These are phyloP conservation scores for Astropecten irregularis DNA, from an alignment of 53 echinoderm and acorn worm species.

Conservation along the genomic window DNA sequence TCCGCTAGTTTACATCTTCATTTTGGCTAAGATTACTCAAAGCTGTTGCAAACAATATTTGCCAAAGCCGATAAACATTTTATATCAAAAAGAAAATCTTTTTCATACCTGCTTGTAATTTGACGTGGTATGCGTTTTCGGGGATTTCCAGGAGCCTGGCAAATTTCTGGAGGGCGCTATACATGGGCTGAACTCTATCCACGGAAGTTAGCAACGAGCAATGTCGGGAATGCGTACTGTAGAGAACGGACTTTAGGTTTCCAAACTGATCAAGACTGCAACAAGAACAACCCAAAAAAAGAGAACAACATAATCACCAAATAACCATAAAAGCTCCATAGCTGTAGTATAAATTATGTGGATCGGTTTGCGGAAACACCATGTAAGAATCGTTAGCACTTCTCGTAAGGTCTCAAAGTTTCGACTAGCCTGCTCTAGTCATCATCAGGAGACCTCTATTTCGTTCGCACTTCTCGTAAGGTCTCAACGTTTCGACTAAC, in stretches of 20 bases:
- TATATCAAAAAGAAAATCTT: neutral
- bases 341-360: neutral
- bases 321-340: neutral
- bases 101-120: constrained; percentile 49
- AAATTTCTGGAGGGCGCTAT: constrained; percentile 42
- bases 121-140: constrained; percentile 36
- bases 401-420: no score
- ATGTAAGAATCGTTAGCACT: no score
- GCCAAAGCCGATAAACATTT: neutral
- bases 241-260: constrained; percentile 25
- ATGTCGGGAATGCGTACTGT: constrained; percentile 62
- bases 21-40: no score
- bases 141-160: constrained; percentile 43
- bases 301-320: neutral
- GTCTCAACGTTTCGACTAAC: no score
- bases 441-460: no score
- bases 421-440: no score
- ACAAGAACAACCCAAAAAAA: no score
- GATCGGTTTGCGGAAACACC: no score
- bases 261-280: constrained; percentile 15
- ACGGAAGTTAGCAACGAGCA: constrained; percentile 43
- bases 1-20: no score
- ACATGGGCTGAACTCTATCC: constrained; percentile 46
- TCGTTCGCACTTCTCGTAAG: no score
- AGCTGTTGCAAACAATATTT: no score